A percentile compares a stretch with the other conserved stretches of the same genome.
These are phyloP conservation scores for Dioctria rufipes DNA, from an alignment of 2,888 invertebrate genomes.

Conservation along the genomic window DNA sequence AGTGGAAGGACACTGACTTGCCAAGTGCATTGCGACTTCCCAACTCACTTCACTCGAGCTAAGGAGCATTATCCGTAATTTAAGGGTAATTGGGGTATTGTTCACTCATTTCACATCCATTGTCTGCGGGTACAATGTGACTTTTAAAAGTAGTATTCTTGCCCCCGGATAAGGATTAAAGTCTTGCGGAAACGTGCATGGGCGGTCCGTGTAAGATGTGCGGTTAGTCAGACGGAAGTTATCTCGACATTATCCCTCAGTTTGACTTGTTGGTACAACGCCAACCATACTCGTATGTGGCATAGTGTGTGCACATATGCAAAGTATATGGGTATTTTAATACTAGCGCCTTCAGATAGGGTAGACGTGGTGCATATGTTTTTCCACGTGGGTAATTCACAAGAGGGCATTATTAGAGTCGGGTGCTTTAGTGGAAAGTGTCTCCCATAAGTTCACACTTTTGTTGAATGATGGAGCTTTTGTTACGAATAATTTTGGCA, in stretches of 20 bases:
- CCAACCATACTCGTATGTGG: conserved; percentile 5
- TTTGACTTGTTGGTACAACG: conserved; percentile 33
- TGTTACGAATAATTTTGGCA: not conserved
- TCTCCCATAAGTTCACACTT: conserved; percentile 36
- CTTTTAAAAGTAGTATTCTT: conserved; percentile 44
- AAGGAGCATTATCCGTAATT: conserved; percentile 55
- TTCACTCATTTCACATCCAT: conserved; percentile 58
- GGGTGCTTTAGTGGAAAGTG: conserved; percentile 53
- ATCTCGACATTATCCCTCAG: conserved; percentile 55
- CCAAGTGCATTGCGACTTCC: conserved; percentile 23
- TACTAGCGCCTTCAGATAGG: not conserved
- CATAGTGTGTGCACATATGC: not conserved
- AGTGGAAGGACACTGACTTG: conserved; percentile 49
- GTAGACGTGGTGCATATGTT: conserved; percentile 43
- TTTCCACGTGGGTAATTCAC: conserved; percentile 66
- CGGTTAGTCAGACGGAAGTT: conserved; percentile 61
- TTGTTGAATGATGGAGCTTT: conserved; percentile 3
- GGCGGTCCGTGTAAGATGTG: conserved; percentile 57
- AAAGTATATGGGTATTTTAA: not conserved
- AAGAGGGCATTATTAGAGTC: conserved; percentile 68
- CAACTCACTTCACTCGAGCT: conserved; percentile 26
- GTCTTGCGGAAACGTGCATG: conserved; percentile 54
- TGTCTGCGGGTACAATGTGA: conserved; percentile 57
- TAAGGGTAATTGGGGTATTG: conserved; percentile 59
- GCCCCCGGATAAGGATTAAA: conserved; percentile 31